phyloP scores from a whole-genome alignment of 2,888 invertebrate species.

The Eupithecia vulgata region DNA sequence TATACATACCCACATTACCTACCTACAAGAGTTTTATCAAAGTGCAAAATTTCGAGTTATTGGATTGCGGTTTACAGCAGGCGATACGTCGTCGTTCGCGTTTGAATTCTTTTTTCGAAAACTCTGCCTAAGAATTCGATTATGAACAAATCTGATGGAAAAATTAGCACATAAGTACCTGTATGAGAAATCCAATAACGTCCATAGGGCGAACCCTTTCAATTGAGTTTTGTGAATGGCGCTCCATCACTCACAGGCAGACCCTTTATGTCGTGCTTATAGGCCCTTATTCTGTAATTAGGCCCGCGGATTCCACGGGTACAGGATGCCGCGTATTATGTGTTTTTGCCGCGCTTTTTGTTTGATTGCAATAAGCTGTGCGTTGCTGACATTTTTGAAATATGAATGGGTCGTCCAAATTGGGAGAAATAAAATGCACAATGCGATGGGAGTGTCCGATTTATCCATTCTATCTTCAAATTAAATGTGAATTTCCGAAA shows the following conservation, averaged over 20 bases:
- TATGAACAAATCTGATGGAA: constrained; percentile 31
- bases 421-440: constrained; percentile 26
- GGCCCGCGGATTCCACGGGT: constrained; percentile 63
- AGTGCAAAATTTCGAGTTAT: constrained; percentile 25
- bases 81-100: neutral
- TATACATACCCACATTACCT: neutral
- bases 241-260: constrained; percentile 68
- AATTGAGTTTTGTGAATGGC: constrained; percentile 72
- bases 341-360: constrained; percentile 56
- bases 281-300: constrained; percentile 72
- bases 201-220: constrained; percentile 68
- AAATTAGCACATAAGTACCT: constrained; percentile 58
- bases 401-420: constrained; percentile 22
- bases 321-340: constrained; percentile 69
- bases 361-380: constrained; percentile 40
- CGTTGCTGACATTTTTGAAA: constrained; percentile 28
- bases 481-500: constrained; percentile 12
- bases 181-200: constrained; percentile 64
- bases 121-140: neutral
- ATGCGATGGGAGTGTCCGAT: constrained; percentile 25
- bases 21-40: neutral
- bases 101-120: constrained; percentile 4
- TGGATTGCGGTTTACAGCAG: constrained; percentile 6
- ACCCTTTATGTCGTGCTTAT: constrained; percentile 64
- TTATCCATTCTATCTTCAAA: constrained; percentile 11